phyloP scores from a whole-genome alignment of 53 echinoderm and acorn worm genomes.

The Mesocentrotus franciscanus region DNA sequence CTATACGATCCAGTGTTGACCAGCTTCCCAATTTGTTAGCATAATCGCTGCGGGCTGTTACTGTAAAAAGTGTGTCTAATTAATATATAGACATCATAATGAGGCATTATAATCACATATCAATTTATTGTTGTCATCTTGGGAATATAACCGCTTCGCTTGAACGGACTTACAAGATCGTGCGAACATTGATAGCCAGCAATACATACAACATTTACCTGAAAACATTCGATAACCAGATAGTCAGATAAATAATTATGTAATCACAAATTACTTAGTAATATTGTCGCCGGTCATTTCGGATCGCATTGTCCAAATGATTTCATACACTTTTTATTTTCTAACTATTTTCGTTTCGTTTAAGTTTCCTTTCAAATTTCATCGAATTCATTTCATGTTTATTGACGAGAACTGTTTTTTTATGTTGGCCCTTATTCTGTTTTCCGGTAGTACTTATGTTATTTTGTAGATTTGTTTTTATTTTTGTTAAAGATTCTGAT shows the following conservation, averaged over 20 bases:
- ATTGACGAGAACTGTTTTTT: neutral
- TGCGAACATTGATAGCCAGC: neutral
- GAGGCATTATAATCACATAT: neutral
- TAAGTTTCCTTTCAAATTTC: neutral
- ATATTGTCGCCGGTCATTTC: neutral
- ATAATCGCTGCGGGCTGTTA: neutral
- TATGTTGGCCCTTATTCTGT: too few relatives aligned
- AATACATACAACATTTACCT: too few relatives aligned
- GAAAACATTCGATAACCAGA: too few relatives aligned
- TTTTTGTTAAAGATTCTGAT: too few relatives aligned
- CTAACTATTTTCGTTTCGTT: neutral
- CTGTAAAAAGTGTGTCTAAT: neutral
- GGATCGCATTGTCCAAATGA: neutral
- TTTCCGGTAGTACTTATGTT: too few relatives aligned
- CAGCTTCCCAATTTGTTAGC: neutral
- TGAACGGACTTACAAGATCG: neutral
- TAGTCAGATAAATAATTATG: too few relatives aligned
- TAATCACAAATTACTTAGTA: too few relatives aligned
- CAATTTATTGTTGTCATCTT: neutral
- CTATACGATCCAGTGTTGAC: neutral
- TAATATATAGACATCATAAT: neutral
- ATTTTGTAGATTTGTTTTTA: too few relatives aligned
- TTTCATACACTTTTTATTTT: neutral
- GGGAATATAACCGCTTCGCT: neutral
- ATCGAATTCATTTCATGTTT: neutral